A percentile compares a stretch with the other conserved stretches of the same genome.
Conservation (phyloP, 2,797 vertebrate genomes). For the Pteronotus mesoamericanus region DNA sequence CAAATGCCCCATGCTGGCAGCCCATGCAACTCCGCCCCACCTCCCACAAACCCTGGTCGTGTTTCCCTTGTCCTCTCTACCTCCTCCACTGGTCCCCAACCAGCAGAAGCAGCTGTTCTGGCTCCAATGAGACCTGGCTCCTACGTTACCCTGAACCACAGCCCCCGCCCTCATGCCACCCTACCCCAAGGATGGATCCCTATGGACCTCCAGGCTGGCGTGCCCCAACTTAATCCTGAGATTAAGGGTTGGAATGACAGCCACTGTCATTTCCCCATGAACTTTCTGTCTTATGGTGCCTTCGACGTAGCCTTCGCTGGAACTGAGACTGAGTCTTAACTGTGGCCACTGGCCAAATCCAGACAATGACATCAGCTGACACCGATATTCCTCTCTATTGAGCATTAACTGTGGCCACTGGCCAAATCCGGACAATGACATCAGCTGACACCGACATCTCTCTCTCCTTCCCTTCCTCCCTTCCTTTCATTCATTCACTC, state of each 20-base stretch:
- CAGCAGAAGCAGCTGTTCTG: background rate
- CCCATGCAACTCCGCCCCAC: background rate
- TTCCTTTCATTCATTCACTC: background rate
- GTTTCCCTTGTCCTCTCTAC: background rate
- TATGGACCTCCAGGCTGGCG: conserved; percentile 21
- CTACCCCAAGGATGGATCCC: conserved; percentile 25
- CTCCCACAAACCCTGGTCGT: background rate
- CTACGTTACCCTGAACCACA: conserved; percentile 59
- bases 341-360: background rate
- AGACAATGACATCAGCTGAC: background rate
- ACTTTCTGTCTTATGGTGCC: background rate
- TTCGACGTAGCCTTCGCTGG: background rate
- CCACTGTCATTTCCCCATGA: background rate
- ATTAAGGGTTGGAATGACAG: conserved; percentile 11
- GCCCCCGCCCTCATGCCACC: conserved; percentile 9
- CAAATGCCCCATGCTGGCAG: background rate
- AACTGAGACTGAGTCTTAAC: background rate
- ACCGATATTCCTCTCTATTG: background rate
- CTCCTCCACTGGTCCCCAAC: background rate
- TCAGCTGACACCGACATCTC: background rate
- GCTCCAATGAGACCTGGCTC: conserved; percentile 65
- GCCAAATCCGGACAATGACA: background rate
- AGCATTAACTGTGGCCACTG: background rate
- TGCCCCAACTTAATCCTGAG: conserved; percentile 64
- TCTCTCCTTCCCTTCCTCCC: background rate